Conservation (phyloP, 2,888 invertebrate species). For the Ethmia dodecea region DNA sequence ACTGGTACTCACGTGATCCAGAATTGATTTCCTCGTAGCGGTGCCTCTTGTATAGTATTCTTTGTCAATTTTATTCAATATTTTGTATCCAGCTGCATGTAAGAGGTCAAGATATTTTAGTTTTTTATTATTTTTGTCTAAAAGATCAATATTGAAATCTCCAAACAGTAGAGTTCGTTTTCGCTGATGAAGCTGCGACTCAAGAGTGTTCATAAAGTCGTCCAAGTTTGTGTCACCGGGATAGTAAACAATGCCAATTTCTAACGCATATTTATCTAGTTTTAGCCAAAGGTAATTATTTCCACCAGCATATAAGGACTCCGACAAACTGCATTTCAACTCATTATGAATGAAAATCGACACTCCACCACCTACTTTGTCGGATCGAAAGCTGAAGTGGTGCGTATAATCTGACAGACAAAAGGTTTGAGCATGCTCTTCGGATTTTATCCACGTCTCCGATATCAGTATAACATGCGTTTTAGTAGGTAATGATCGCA, state of each 20-base stretch:
- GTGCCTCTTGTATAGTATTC: slow-evolving; percentile 6
- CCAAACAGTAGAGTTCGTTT: slow-evolving; percentile 16
- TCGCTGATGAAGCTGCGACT: slow-evolving; percentile 9
- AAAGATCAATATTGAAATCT: slow-evolving; percentile 16
- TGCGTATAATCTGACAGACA: slow-evolving; percentile 8
- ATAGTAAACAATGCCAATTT: slow-evolving; percentile 6
- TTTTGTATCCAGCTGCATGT: slow-evolving; percentile 11
- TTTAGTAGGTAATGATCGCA: slow-evolving; percentile 7
- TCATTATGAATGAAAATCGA: slow-evolving; percentile 7
- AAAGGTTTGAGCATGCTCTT: slow-evolving; percentile 14
- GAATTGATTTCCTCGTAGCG: not conserved
- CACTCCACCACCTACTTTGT: slow-evolving; percentile 7
- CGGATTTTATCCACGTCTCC: slow-evolving; percentile 22
- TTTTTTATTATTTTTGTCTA: slow-evolving; percentile 1
- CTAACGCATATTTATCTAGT: not conserved
- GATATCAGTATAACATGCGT: slow-evolving; percentile 16
- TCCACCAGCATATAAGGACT: not conserved
- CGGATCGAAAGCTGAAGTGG: slow-evolving; percentile 6
- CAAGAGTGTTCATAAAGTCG: slow-evolving; percentile 15
- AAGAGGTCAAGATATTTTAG: slow-evolving; percentile 9
- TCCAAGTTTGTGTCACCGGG: slow-evolving; percentile 11
- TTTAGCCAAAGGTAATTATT: not conserved
- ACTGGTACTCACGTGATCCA: slow-evolving; percentile 10
- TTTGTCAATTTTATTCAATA: slow-evolving; percentile 6
- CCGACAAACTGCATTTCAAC: not conserved